Percentiles rank a stretch among this genome's conserved stretches.
These are phyloP conservation scores for Drosophila ambigua DNA, from an alignment of 1,140 invertebrate genomes.

Conservation along the genomic window DNA sequence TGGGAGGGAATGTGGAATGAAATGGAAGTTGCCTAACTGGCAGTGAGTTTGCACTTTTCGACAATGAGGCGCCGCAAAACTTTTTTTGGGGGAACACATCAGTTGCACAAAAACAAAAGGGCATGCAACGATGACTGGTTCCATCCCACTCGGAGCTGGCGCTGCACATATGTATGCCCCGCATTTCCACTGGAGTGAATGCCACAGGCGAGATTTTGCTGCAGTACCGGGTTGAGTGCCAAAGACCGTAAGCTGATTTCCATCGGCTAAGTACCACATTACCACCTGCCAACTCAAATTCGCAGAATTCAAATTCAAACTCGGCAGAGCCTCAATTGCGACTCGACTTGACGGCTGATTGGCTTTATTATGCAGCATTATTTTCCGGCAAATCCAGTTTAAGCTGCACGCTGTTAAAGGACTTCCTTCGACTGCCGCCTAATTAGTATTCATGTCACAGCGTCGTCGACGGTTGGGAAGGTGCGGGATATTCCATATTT, in stretches of 20 bases:
- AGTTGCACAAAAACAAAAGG: conserved; percentile 36
- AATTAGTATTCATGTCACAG: conserved; percentile 78
- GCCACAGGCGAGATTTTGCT: background rate
- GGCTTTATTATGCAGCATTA: conserved; percentile 69
- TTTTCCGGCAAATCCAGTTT: conserved; percentile 65
- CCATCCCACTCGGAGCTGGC: too few species aligned
- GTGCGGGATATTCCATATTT: conserved; percentile 28
- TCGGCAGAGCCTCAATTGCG: conserved; percentile 23
- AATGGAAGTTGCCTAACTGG: conserved; percentile 28
- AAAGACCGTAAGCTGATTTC: conserved; percentile 38
- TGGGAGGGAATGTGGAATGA: background rate
- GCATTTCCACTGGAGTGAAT: too few species aligned
- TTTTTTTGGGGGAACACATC: conserved; percentile 29
- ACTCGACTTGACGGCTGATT: conserved; percentile 59
- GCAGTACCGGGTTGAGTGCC: conserved; percentile 6
- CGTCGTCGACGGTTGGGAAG: conserved; percentile 34
- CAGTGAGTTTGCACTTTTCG: conserved; percentile 55
- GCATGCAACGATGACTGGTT: background rate
- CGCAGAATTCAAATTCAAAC: conserved; percentile 53
- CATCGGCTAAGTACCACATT: conserved; percentile 33
- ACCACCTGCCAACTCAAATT: conserved; percentile 35
- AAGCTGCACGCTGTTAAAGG: conserved; percentile 34
- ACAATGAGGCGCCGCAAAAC: conserved; percentile 53
- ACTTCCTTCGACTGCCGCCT: conserved; percentile 14
- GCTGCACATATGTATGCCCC: conserved; percentile 4